These are phyloP conservation scores for Sebastes jordani DNA, from an alignment of 2,797 vertebrate species.

Conservation along the genomic window DNA sequence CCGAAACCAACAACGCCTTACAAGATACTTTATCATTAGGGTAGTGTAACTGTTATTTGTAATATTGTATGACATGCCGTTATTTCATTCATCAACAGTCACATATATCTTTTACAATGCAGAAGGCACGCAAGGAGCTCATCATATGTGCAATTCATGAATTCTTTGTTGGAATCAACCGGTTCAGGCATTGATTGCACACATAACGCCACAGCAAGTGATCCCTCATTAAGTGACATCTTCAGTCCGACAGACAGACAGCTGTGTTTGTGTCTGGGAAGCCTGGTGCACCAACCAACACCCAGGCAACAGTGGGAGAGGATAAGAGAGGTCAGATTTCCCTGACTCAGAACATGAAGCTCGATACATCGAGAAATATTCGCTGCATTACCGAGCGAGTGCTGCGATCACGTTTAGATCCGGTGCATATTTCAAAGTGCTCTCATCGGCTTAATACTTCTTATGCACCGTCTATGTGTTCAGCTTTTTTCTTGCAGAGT, in stretches of 20 bases:
- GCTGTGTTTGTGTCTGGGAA: slow-evolving; percentile 46
- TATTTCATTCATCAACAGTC: slow-evolving; percentile 69
- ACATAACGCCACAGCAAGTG: slow-evolving; percentile 43
- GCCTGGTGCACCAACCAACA: slow-evolving; percentile 15
- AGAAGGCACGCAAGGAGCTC: slow-evolving; percentile 77
- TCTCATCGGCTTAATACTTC: slow-evolving; percentile 45
- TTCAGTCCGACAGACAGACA: slow-evolving; percentile 38
- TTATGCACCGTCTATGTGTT: slow-evolving; percentile 15
- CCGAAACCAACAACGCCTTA: slow-evolving; percentile 43
- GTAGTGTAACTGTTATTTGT: slow-evolving; percentile 44
- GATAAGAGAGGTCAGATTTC: slow-evolving; percentile 52
- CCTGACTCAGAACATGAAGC: slow-evolving; percentile 54
- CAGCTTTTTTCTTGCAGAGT: slow-evolving; percentile 32
- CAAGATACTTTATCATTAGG: slow-evolving; percentile 46
- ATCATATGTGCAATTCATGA: slow-evolving; percentile 61
- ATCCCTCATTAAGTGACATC: slow-evolving; percentile 52
- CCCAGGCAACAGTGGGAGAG: slow-evolving; percentile 29
- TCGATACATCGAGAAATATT: slow-evolving; percentile 47
- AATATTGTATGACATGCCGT: slow-evolving; percentile 59
- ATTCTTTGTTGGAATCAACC: slow-evolving; percentile 38
- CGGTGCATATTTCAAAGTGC: slow-evolving; percentile 58
- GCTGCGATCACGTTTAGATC: slow-evolving; percentile 48
- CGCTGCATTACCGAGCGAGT: slow-evolving; percentile 35
- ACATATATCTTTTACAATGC: slow-evolving; percentile 58
- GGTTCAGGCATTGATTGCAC: slow-evolving; percentile 43